Evolutionary conservation across 2,888 invertebrate species (phyloP).

Genomic region (Sminthurides aquaticus): DNA sequence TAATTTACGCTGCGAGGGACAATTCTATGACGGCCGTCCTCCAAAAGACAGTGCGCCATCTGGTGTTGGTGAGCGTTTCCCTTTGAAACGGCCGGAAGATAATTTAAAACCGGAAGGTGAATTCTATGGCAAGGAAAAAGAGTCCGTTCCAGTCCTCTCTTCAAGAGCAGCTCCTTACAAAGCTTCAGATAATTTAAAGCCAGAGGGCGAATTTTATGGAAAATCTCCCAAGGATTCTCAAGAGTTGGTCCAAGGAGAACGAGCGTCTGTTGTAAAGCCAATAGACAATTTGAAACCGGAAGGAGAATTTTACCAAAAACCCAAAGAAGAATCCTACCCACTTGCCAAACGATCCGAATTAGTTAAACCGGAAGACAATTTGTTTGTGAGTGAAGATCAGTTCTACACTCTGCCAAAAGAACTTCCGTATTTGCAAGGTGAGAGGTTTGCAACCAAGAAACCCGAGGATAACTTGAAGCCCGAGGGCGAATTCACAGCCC

Average conservation of each 20-base stretch:
- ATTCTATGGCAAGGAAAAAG: conserved; percentile 29
- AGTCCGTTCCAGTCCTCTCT: background rate
- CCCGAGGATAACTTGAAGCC: conserved; percentile 53
- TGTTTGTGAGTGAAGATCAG: conserved; percentile 53
- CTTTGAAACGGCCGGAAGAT: conserved; percentile 53
- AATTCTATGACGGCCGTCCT: conserved; percentile 50
- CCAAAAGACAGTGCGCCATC: conserved; percentile 46
- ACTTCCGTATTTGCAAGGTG: conserved; percentile 49
- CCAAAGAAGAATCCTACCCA: conserved; percentile 46
- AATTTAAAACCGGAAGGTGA: conserved; percentile 51
- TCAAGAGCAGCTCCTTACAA: conserved; percentile 45
- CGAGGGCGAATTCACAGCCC: conserved; percentile 56
- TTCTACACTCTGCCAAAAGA: conserved; percentile 49
- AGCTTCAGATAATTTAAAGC: conserved; percentile 51
- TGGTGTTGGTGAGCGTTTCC: conserved; percentile 41
- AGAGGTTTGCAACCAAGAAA: conserved; percentile 51
- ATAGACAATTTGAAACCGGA: conserved; percentile 50
- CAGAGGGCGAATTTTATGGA: conserved; percentile 51
- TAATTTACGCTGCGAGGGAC: conserved; percentile 51
- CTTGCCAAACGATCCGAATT: conserved; percentile 46
- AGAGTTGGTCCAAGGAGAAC: conserved; percentile 44
- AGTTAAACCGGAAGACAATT: conserved; percentile 50
- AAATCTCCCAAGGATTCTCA: conserved; percentile 50
- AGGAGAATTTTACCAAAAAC: conserved; percentile 52
- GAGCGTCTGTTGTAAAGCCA: conserved; percentile 48